Evolutionary conservation across 2,888 invertebrate species (phyloP).

Genomic region (Thera obeliscata): DNA sequence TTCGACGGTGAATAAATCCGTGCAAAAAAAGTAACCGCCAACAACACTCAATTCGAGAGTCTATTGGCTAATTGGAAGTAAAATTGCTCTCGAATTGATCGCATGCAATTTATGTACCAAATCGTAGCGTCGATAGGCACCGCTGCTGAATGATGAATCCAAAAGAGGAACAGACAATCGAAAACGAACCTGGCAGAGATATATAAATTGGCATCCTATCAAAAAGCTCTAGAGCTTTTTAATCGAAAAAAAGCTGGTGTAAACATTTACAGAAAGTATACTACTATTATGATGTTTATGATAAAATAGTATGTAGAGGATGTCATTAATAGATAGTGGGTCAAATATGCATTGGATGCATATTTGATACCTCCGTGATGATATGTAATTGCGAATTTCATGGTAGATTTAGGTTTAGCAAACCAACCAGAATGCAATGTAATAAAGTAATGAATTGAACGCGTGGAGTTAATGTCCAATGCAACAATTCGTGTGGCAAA

Average conservation of each 20-base stretch:
- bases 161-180: conserved; percentile 2
- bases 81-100: conserved; percentile 49
- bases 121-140: conserved; percentile 13
- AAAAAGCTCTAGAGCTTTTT: conserved; percentile 4
- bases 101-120: conserved; percentile 36
- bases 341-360: neutral
- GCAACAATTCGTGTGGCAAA: conserved; percentile 21
- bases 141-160: conserved; percentile 9
- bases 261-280: neutral
- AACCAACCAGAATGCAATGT: neutral
- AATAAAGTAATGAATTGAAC: conserved; percentile 6
- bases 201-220: neutral
- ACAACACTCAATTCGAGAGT: conserved; percentile 31
- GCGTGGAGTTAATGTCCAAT: conserved; percentile 3
- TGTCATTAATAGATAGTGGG: no score
- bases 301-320: neutral
- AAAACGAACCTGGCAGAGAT: neutral
- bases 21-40: conserved; percentile 19
- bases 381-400: neutral
- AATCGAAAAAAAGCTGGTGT: neutral
- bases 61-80: conserved; percentile 50
- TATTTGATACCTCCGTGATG: neutral
- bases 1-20: neutral
- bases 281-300: neutral
- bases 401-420: neutral